Conservation (phyloP, 2,113 vertebrate species). For the Albula glossodonta region DNA sequence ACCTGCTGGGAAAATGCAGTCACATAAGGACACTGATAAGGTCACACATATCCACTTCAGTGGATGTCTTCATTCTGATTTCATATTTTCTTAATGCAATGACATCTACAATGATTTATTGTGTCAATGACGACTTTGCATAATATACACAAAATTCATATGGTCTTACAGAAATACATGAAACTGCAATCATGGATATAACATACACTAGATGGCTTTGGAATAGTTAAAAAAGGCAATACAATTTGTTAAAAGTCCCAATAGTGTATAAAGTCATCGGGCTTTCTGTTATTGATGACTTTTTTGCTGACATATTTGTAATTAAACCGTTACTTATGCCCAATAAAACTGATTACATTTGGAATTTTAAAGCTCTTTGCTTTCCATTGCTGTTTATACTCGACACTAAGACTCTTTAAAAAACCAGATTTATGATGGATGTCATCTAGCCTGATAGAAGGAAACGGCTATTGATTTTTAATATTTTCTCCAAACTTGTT, state of each 20-base stretch:
- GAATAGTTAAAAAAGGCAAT: constrained; percentile 32
- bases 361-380: constrained; percentile 20
- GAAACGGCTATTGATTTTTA: constrained; percentile 92
- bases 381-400: constrained; percentile 14
- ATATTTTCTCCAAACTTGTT: constrained; percentile 87
- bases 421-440: constrained; percentile 81
- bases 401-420: constrained; percentile 64
- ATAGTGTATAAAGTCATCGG: constrained; percentile 35
- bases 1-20: too few species aligned
- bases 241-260: constrained; percentile 42
- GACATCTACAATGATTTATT: neutral
- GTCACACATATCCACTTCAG: too few species aligned
- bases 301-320: constrained; percentile 45
- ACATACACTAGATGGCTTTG: constrained; percentile 9
- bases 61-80: neutral
- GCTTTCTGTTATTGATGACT: constrained; percentile 45
- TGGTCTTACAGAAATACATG: neutral
- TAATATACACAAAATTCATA: neutral
- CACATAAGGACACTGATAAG: too few species aligned
- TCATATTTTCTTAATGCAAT: neutral
- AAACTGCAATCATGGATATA: neutral
- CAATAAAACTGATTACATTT: constrained; percentile 49
- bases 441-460: constrained; percentile 83
- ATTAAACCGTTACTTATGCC: constrained; percentile 51
- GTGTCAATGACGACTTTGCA: neutral